These are phyloP conservation scores for Yoshiicerus persimilis DNA, from an alignment of 1,140 invertebrate genomes.

Conservation along the genomic window DNA sequence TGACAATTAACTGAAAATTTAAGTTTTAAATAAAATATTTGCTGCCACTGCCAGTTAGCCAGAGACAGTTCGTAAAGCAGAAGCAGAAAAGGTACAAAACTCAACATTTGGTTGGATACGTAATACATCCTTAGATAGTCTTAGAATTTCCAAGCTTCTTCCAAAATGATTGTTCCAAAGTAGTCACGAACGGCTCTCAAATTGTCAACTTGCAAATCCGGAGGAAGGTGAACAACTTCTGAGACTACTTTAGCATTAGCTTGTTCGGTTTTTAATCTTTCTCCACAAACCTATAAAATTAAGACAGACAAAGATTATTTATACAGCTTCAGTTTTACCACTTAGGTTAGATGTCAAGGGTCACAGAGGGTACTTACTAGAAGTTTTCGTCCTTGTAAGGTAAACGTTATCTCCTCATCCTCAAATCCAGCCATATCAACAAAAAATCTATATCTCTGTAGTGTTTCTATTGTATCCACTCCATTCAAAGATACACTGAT, in stretches of 20 bases:
- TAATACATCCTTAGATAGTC: too few relatives aligned
- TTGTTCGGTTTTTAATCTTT: background rate
- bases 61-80: too few relatives aligned
- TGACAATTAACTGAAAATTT: too few relatives aligned
- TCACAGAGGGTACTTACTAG: background rate
- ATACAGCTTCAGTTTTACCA: too few relatives aligned
- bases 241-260: background rate
- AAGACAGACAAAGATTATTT: background rate
- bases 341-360: background rate
- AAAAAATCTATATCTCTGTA: background rate
- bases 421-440: background rate
- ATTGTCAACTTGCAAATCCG: background rate
- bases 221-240: background rate
- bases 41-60: too few relatives aligned
- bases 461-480: background rate
- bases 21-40: too few relatives aligned
- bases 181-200: slow-evolving; percentile 4
- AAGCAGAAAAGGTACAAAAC: too few relatives aligned
- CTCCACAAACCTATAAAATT: background rate
- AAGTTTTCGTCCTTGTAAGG: background rate
- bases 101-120: too few relatives aligned
- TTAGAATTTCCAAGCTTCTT: slow-evolving; percentile 37
- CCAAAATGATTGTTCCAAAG: slow-evolving; percentile 8
- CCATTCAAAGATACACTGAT: background rate
- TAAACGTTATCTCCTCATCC: background rate